Evolutionary conservation across 2,888 invertebrate genomes (phyloP), one percentile per base, ranked within the genome.

Genomic region (Scaptomyza polygonia): DNA sequence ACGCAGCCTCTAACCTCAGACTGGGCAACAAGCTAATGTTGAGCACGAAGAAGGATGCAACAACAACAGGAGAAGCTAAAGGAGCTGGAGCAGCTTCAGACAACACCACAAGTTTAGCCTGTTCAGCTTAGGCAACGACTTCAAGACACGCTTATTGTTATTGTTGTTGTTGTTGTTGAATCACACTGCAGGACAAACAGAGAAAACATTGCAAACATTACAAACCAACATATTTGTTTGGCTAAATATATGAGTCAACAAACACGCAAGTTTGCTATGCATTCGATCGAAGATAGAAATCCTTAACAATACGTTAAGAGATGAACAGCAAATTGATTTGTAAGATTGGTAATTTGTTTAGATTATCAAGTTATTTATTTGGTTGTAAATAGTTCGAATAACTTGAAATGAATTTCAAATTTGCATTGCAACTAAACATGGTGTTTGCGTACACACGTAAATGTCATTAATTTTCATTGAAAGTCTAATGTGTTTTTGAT

Each of bases 1-100:
- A 85, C 72, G 83, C 79, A 86, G 76, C 81, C 81, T 57, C 79
- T 49, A 79, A 73, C 86, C 86, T 83, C 77, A 79, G 77, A 54
- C 63, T 39, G 47, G 47, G 49, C 47, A 45, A 21, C 51, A 52
- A 52, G 30, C 68, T 32, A n/a, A 29, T 51, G 18, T 16, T 8
- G 34, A 36, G 32, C n/a, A 48, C 21, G 32, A 32, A 47, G 47
- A 32, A 18, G 18, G 16, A 47, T 36, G 49, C 55, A 59, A n/a
- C 53, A 59, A 6, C 21, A 49, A 5, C 16, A 12, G 3, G 48
- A 49, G 6, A 25, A 40, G 12, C 0, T 14, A 27, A 11, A 52
- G 25, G 43, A 34, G 11, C 36, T 14, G 3, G 0, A 14, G 34
- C 43, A 34, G 14, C 45, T 44, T n/a, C 18, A 47, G 58, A 57